These are phyloP conservation scores for Lophotriccus pileatus DNA, from an alignment of 2,797 vertebrate genomes.

Conservation along the genomic window DNA sequence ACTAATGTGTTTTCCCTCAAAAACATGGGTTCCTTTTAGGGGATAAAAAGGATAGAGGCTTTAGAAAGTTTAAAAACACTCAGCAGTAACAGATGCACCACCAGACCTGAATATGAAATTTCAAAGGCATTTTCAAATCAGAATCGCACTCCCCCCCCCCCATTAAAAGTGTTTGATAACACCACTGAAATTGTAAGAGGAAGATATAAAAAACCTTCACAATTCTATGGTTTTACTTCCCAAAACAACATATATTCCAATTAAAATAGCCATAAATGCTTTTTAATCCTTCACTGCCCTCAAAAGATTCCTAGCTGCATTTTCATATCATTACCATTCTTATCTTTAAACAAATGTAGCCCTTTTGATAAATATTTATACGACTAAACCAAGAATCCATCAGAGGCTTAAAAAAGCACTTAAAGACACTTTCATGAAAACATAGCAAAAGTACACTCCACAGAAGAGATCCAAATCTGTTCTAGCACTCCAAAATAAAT, in stretches of 20 bases:
- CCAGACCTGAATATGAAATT: background rate
- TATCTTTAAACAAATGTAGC: background rate
- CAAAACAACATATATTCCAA: background rate
- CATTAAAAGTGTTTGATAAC: background rate
- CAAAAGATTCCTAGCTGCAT: background rate
- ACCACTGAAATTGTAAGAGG: background rate
- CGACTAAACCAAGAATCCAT: background rate
- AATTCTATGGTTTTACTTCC: background rate
- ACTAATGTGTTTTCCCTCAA: background rate
- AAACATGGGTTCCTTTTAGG: background rate
- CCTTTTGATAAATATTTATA: slow-evolving; percentile 6
- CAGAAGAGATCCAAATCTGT: background rate
- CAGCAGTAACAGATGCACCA: background rate
- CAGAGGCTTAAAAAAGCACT: slow-evolving; percentile 26
- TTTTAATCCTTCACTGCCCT: background rate
- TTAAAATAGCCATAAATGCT: background rate
- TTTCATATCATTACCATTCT: background rate
- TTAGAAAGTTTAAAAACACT: background rate
- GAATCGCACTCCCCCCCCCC: background rate
- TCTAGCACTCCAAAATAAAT: background rate
- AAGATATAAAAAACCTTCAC: background rate
- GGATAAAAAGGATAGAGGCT: background rate
- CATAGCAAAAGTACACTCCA: background rate
- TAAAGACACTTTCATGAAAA: background rate
- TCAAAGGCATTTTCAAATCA: background rate